phyloP scores from a whole-genome alignment of 2,888 invertebrate genomes.

The Aphidoletes aphidimyza region DNA sequence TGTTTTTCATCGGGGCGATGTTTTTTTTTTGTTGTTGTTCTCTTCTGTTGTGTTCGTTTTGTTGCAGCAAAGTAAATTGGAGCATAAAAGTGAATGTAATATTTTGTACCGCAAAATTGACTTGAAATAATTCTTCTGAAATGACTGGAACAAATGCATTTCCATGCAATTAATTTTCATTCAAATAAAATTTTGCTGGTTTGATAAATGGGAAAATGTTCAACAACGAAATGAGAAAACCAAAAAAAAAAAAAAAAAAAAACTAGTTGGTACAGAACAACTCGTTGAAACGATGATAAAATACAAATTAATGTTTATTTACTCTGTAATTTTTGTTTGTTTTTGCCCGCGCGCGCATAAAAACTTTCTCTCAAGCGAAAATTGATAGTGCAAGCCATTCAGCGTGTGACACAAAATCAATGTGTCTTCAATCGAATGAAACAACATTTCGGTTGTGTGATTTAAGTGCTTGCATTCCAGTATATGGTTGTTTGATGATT shows the following conservation, averaged over 20 bases:
- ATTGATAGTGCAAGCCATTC: background rate
- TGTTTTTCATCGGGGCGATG: no score
- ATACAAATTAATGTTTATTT: no score
- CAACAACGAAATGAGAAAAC: background rate
- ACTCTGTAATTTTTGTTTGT: no score
- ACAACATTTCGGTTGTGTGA: background rate
- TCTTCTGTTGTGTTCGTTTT: background rate
- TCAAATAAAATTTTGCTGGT: background rate
- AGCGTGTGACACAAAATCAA: background rate
- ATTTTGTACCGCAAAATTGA: background rate
- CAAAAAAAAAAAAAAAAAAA: no score
- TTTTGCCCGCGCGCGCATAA: no score
- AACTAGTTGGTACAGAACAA: no score
- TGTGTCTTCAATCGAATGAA: background rate
- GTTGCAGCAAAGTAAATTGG: background rate
- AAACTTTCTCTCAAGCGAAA: no score
- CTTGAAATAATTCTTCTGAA: background rate
- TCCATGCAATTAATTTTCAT: slow-evolving; percentile 46
- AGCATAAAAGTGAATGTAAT: slow-evolving; percentile 22
- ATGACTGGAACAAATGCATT: slow-evolving; percentile 38
- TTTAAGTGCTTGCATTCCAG: background rate
- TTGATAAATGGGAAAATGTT: background rate
- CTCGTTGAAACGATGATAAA: no score
- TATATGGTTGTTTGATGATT: no score
- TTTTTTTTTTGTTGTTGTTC: background rate